Conservation (phyloP, 2,113 vertebrate genomes). For the Protobothrops flavoviridis region DNA sequence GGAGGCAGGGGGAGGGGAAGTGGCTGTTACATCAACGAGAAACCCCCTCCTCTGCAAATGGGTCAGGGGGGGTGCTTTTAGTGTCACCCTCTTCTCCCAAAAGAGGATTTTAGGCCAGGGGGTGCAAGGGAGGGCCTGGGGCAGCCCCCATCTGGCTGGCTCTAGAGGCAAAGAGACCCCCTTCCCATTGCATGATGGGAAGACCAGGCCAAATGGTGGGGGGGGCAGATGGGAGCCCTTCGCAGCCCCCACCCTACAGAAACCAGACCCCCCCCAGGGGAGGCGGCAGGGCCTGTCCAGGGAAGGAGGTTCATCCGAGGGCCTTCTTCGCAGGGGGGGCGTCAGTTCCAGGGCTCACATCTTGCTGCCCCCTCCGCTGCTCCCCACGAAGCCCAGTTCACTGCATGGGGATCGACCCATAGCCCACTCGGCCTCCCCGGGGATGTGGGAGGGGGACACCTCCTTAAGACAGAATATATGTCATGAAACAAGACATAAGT, state of each 20-base stretch:
- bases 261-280: background rate
- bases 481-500: too few species aligned
- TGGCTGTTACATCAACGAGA: accelerated
- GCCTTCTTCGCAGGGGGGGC: background rate
- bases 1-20: background rate
- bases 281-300: too few species aligned
- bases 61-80: background rate
- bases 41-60: background rate
- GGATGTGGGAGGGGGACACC: background rate
- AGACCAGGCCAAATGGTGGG: too few species aligned
- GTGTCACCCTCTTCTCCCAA: background rate
- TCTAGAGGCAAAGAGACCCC: too few species aligned
- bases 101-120: background rate
- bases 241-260: background rate
- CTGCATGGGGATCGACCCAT: background rate
- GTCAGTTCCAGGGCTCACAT: background rate
- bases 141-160: background rate
- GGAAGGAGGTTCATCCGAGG: background rate
- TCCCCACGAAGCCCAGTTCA: background rate
- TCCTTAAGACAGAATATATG: slow-evolving; percentile 12
- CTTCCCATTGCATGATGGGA: background rate
- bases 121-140: background rate
- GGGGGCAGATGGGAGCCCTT: background rate
- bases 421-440: slow-evolving; percentile 14
- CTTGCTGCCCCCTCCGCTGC: background rate